A percentile compares a stretch with the other conserved stretches of the same genome.
Evolutionary conservation across 2,888 invertebrate genomes (phyloP).

Genomic region (Protophormia terraenovae): DNA sequence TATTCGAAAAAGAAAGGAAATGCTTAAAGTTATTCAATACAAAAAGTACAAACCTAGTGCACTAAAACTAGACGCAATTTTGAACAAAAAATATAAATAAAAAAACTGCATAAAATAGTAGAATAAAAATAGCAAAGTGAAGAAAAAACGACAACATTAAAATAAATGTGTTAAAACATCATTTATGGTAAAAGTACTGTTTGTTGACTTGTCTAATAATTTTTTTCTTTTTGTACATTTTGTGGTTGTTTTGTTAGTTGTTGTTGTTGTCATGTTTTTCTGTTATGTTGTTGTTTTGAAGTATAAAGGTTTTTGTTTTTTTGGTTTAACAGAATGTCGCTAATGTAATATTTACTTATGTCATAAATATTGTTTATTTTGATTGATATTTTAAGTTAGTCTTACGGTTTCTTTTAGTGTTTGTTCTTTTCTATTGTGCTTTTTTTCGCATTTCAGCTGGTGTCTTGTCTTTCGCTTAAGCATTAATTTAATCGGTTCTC

Average conservation of each 20-base stretch:
- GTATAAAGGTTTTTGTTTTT: background rate
- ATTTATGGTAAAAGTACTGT: conserved; percentile 68
- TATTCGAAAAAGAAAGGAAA: conserved; percentile 59
- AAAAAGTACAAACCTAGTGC: conserved; percentile 32
- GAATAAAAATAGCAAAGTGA: conserved; percentile 19
- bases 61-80: conserved; percentile 53
- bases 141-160: conserved; percentile 26
- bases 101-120: conserved; percentile 25
- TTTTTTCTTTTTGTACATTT: background rate
- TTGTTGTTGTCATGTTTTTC: conserved; percentile 49
- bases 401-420: background rate
- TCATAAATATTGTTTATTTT: conserved; percentile 54
- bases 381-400: conserved; percentile 36
- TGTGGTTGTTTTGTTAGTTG: conserved; percentile 15
- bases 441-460: background rate
- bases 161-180: conserved; percentile 63
- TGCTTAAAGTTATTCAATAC: conserved; percentile 53
- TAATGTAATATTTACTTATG: conserved; percentile 61
- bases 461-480: background rate
- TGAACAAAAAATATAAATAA: conserved; percentile 13
- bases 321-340: conserved; percentile 20
- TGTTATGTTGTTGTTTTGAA: background rate
- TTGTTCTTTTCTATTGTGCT: background rate
- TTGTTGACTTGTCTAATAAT: conserved; percentile 40
- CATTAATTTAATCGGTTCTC: background rate